phyloP scores from a whole-genome alignment of 2,888 invertebrate species.

The Heterodera filipjevi region DNA sequence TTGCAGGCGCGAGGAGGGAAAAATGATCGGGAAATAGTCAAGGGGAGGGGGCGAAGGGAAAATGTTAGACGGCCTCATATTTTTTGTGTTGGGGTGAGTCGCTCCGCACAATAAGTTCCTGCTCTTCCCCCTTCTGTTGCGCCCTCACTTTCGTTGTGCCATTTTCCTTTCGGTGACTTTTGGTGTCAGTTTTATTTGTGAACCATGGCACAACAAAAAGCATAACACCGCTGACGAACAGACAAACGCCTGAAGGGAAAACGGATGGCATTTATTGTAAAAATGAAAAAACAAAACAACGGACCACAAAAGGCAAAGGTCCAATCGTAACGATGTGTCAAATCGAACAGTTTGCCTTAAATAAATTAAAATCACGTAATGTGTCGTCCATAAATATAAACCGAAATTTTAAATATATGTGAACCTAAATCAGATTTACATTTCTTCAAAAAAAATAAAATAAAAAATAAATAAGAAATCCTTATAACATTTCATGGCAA shows the following conservation, averaged over 20 bases:
- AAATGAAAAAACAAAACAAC: not conserved
- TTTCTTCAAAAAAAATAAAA: too few relatives aligned
- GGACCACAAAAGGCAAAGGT: constrained; percentile 85
- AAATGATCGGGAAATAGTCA: not conserved
- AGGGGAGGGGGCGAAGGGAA: not conserved
- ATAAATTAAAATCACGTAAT: not conserved
- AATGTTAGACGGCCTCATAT: constrained; percentile 1
- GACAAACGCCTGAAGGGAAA: constrained; percentile 45
- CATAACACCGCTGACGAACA: constrained; percentile 59
- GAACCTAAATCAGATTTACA: too few relatives aligned
- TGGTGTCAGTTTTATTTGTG: not conserved
- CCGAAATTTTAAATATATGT: not conserved
- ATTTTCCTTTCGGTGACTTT: not conserved
- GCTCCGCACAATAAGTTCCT: not conserved
- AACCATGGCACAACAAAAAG: constrained; percentile 56
- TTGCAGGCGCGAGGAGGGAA: not conserved
- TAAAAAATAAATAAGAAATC: too few relatives aligned
- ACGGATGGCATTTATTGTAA: not conserved
- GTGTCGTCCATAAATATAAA: too few relatives aligned
- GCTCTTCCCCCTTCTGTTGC: not conserved
- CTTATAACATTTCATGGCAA: too few relatives aligned
- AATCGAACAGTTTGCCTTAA: constrained; percentile 82
- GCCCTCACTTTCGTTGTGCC: not conserved
- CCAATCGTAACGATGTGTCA: constrained; percentile 77
- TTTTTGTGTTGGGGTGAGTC: not conserved